phyloP scores from a whole-genome alignment of 1,140 invertebrate species.

The Cotesia typhae region DNA sequence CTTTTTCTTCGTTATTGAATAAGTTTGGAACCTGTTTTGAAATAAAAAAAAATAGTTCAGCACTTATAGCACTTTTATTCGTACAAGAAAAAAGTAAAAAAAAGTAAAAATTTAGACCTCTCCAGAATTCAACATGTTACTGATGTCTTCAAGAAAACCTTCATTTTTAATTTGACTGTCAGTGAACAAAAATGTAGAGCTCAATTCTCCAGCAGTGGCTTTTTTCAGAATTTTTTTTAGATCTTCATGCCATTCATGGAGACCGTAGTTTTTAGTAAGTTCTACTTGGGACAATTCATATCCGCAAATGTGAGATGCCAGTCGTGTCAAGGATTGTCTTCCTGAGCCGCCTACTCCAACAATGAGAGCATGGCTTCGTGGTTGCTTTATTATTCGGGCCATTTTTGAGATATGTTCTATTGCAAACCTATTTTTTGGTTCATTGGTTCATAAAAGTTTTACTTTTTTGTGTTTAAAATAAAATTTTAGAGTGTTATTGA shows the following conservation, averaged over 20 bases:
- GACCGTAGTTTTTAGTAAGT: constrained; percentile 86
- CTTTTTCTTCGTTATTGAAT: constrained; percentile 87
- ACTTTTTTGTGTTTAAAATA: neutral
- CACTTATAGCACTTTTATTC: constrained; percentile 64
- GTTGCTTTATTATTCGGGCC: constrained; percentile 90
- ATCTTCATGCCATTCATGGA: constrained; percentile 90
- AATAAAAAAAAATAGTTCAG: constrained; percentile 5
- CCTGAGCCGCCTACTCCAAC: constrained; percentile 93
- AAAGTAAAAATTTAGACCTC: constrained; percentile 86
- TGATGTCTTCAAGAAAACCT: constrained; percentile 92
- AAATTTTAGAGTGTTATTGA: too few relatives aligned
- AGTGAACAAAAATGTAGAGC: constrained; percentile 91
- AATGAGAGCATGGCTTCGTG: constrained; percentile 83
- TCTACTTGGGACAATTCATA: constrained; percentile 93
- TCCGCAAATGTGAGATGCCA: constrained; percentile 93
- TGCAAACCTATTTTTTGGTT: constrained; percentile 75
- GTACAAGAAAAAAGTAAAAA: constrained; percentile 76
- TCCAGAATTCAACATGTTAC: constrained; percentile 92
- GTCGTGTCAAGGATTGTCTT: constrained; percentile 85
- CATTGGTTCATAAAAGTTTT: constrained; percentile 11
- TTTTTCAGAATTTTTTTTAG: constrained; percentile 83
- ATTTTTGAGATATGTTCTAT: constrained; percentile 94
- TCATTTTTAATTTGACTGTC: constrained; percentile 95
- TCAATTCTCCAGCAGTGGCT: constrained; percentile 83
- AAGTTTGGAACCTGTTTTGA: constrained; percentile 80